These are phyloP conservation scores for Vultur gryphus DNA, from an alignment of 2,797 vertebrate genomes.

Conservation along the genomic window DNA sequence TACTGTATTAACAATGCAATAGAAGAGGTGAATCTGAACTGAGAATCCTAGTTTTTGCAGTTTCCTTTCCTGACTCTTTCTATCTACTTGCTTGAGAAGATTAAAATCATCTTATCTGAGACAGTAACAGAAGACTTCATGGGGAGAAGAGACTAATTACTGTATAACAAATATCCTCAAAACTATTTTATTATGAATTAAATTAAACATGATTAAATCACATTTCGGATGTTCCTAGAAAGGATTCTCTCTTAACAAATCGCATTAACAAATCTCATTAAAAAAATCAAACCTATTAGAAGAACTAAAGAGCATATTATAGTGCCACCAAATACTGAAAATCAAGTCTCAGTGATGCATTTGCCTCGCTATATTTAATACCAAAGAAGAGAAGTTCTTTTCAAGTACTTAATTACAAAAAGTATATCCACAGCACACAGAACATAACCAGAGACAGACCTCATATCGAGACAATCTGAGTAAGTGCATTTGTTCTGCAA, in stretches of 20 bases:
- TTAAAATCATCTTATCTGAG: background rate
- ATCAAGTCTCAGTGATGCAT: background rate
- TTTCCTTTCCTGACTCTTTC: background rate
- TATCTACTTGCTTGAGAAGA: background rate
- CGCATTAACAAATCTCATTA: background rate
- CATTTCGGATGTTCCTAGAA: background rate
- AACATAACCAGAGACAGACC: background rate
- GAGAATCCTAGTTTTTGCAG: background rate
- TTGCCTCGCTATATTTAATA: background rate
- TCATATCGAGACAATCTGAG: background rate
- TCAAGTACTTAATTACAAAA: background rate
- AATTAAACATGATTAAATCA: background rate
- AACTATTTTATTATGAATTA: background rate
- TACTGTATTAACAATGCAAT: background rate
- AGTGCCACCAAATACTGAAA: background rate
- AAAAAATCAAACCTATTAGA: background rate
- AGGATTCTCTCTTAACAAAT: background rate
- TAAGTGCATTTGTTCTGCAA: background rate
- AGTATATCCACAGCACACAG: background rate
- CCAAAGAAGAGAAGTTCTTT: background rate
- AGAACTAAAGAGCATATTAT: background rate
- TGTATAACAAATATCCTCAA: background rate
- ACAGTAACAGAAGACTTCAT: background rate
- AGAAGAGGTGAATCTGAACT: background rate
- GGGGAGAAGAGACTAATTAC: background rate